A percentile compares a stretch with the other conserved stretches of the same genome.
These are phyloP conservation scores for Hemicordylus capensis DNA, from an alignment of 2,113 vertebrate genomes.

Conservation along the genomic window DNA sequence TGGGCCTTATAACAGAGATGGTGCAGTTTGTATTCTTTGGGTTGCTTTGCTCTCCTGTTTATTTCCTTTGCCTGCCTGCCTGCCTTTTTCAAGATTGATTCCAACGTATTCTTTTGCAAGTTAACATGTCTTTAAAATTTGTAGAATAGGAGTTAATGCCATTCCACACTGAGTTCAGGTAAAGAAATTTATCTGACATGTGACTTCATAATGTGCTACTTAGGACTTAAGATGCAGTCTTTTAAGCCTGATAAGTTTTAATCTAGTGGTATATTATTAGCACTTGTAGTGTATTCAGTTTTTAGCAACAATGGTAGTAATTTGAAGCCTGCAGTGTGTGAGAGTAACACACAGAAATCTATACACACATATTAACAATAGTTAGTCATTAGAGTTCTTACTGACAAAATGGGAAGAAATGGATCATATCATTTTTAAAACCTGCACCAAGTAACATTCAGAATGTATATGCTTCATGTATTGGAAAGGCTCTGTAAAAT, in stretches of 20 bases:
- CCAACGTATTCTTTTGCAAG: constrained; percentile 49
- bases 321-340: neutral
- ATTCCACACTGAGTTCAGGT: constrained; percentile 51
- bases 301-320: constrained; percentile 33
- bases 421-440: constrained; percentile 47
- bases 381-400: constrained; percentile 11
- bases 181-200: constrained; percentile 24
- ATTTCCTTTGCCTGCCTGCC: constrained; percentile 66
- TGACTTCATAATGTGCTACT: constrained; percentile 35
- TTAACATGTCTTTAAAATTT: constrained; percentile 68
- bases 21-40: too few relatives aligned
- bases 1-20: too few relatives aligned
- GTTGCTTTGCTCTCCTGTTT: too few relatives aligned
- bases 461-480: neutral
- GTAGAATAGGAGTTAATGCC: constrained; percentile 55
- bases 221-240: constrained; percentile 51
- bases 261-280: neutral
- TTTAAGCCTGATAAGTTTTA: neutral
- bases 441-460: constrained; percentile 5
- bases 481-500: neutral
- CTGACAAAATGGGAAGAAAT: constrained; percentile 54
- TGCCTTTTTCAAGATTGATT: constrained; percentile 74
- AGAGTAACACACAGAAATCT: neutral
- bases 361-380: constrained; percentile 30
- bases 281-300: neutral